Percentiles rank a stretch among this genome's conserved stretches.
Conservation (phyloP, 1,140 invertebrate species). For the Riptortus pedestris region DNA sequence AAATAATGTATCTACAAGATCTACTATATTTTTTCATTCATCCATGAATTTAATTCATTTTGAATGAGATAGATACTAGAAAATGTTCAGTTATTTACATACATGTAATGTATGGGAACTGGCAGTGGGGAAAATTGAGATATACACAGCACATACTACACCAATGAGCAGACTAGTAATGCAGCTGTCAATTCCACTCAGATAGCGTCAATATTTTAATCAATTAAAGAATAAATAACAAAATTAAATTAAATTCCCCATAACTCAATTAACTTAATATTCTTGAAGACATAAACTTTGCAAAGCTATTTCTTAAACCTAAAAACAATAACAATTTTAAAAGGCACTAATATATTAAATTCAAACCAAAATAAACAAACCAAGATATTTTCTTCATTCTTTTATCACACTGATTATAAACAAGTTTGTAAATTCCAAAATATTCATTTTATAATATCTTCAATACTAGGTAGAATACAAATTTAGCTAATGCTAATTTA, state of each 20-base stretch:
- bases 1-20: too few relatives aligned
- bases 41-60: too few relatives aligned
- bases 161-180: neutral
- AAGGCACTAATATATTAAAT: constrained; percentile 14
- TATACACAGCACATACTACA: neutral
- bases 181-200: neutral
- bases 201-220: neutral
- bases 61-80: neutral
- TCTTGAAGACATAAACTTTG: neutral
- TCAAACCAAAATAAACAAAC: too few relatives aligned
- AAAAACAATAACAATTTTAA: neutral
- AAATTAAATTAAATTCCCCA: too few relatives aligned
- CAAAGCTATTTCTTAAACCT: neutral
- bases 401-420: constrained; percentile 2
- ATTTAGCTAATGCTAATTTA: neutral
- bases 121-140: neutral
- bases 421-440: neutral
- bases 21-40: too few relatives aligned
- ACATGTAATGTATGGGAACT: neutral
- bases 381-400: too few relatives aligned
- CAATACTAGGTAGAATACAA: neutral
- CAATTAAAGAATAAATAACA: too few relatives aligned
- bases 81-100: neutral
- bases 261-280: too few relatives aligned
- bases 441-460: neutral